Evolutionary conservation across 2,113 vertebrate species (phyloP).

Genomic region (Aspiorhynchus laticeps): DNA sequence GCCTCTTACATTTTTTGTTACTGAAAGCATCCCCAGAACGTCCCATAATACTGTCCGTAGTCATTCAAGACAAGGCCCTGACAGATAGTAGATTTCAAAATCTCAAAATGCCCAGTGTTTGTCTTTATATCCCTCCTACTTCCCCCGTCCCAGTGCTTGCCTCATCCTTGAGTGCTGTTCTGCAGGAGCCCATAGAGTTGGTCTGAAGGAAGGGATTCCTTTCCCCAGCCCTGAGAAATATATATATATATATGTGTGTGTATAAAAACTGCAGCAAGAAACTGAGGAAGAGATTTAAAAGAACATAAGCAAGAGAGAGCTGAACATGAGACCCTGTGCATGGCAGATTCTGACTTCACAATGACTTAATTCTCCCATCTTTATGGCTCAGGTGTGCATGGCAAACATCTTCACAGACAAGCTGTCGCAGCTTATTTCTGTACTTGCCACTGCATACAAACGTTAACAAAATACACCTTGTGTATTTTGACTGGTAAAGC

Average conservation of each 20-base stretch:
- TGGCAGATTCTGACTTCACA: constrained; percentile 41
- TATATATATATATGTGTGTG: too few species aligned
- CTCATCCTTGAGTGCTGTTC: constrained; percentile 5
- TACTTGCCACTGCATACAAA: constrained; percentile 56
- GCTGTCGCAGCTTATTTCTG: constrained; percentile 48
- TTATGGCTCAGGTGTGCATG: constrained; percentile 57
- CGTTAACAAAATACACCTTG: constrained; percentile 56
- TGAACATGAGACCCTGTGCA: constrained; percentile 40
- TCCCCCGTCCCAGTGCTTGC: constrained; percentile 17
- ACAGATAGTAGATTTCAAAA: background rate
- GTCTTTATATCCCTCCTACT: background rate
- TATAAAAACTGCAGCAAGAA: background rate
- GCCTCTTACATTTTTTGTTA: background rate
- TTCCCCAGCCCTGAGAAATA: background rate
- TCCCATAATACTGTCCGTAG: background rate
- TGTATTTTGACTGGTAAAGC: constrained; percentile 57
- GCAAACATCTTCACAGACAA: constrained; percentile 49
- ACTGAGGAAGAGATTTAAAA: background rate
- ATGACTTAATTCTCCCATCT: constrained; percentile 54
- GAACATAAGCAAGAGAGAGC: background rate
- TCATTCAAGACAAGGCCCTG: constrained; percentile 11
- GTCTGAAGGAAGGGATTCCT: background rate
- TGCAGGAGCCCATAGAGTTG: background rate
- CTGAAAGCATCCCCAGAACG: background rate
- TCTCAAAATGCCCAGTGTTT: background rate